Conservation (phyloP, 1,140 invertebrate species). For the Heliconius nattereri region DNA sequence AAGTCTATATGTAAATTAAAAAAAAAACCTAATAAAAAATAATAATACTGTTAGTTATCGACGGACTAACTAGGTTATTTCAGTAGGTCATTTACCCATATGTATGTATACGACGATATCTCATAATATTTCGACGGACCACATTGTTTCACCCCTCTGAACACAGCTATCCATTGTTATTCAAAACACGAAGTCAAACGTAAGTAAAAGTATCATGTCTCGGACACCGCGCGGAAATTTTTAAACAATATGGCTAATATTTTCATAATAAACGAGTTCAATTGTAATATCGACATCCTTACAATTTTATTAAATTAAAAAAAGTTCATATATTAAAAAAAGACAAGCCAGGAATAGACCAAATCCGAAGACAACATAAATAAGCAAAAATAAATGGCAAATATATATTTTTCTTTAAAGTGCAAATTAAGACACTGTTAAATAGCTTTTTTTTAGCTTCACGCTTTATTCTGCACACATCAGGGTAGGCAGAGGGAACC, state of each 20-base stretch:
- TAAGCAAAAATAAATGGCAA: not conserved
- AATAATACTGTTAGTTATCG: not conserved
- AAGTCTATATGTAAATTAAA: too few species aligned
- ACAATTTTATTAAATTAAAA: too few species aligned
- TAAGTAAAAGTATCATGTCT: conserved; percentile 36
- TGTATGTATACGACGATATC: not conserved
- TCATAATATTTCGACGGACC: conserved; percentile 27
- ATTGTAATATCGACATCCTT: not conserved
- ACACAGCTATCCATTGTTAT: conserved; percentile 22
- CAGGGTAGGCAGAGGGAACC: too few species aligned
- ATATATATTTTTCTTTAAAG: not conserved
- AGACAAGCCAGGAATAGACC: too few species aligned
- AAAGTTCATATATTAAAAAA: too few species aligned
- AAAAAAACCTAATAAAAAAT: not conserved
- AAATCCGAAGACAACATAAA: not conserved
- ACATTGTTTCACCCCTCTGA: conserved; percentile 20
- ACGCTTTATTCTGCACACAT: too few species aligned
- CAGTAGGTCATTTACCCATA: not conserved
- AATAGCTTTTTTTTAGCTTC: not conserved
- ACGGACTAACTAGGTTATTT: not conserved
- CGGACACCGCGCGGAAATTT: conserved; percentile 18
- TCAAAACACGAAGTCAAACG: conserved; percentile 24
- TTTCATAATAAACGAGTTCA: conserved; percentile 8
- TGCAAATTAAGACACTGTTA: not conserved
- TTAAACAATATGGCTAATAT: conserved; percentile 25